Evolutionary conservation across 2,113 vertebrate species (phyloP).

Genomic region (Festucalex cinctus): DNA sequence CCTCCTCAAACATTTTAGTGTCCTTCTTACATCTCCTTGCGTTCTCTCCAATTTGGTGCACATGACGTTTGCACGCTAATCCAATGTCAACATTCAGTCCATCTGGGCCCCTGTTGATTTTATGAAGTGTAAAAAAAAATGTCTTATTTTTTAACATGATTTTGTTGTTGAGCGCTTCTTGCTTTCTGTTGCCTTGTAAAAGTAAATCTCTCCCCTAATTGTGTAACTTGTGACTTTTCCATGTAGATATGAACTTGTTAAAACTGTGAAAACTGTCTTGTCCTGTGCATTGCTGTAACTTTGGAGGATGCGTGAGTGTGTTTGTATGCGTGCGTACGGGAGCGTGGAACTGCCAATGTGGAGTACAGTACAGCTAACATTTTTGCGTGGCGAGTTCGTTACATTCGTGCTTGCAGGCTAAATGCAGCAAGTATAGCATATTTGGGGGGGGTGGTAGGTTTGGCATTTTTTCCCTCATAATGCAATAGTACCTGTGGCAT

Average conservation of each 20-base stretch:
- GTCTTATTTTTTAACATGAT: slow-evolving; percentile 43
- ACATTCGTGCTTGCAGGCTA: no score
- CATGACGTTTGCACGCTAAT: slow-evolving; percentile 14
- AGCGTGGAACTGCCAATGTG: no score
- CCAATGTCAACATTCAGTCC: slow-evolving; percentile 50
- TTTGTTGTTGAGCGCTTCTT: slow-evolving; percentile 47
- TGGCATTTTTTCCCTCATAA: no score
- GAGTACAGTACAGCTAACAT: no score
- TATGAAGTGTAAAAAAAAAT: slow-evolving; percentile 34
- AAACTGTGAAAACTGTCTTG: slow-evolving; percentile 66
- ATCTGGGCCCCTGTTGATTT: slow-evolving; percentile 30
- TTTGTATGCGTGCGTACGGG: not conserved
- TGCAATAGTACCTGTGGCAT: no score
- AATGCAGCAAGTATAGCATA: no score
- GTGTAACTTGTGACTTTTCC: slow-evolving; percentile 59
- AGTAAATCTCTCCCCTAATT: slow-evolving; percentile 45
- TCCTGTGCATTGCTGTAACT: slow-evolving; percentile 59
- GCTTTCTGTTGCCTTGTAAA: slow-evolving; percentile 64
- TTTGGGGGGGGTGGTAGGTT: no score
- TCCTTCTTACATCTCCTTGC: not conserved
- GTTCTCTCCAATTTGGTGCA: not conserved
- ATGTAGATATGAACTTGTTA: slow-evolving; percentile 59
- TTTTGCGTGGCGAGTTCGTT: no score
- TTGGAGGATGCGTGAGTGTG: slow-evolving; percentile 10
- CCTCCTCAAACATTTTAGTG: slow-evolving; percentile 24